These are phyloP conservation scores for Alauda arvensis DNA, from an alignment of 2,797 vertebrate genomes.

Conservation along the genomic window DNA sequence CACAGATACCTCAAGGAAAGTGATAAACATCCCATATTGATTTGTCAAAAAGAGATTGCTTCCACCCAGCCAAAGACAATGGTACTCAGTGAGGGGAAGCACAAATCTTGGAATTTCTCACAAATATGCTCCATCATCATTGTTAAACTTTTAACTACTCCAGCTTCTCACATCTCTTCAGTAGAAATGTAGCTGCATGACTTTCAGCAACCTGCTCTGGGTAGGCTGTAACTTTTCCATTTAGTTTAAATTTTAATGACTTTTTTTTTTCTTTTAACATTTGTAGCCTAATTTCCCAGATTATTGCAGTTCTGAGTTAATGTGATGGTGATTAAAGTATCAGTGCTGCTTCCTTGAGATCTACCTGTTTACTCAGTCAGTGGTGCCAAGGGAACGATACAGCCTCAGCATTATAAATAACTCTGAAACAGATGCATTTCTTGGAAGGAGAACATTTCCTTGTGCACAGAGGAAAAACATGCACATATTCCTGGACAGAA, in stretches of 20 bases:
- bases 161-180: background rate
- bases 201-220: background rate
- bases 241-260: slow-evolving; percentile 18
- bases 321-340: background rate
- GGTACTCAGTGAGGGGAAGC: background rate
- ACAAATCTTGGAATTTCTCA: background rate
- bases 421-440: background rate
- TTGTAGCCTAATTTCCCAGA: background rate
- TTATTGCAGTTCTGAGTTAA: background rate
- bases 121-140: background rate
- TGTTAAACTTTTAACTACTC: background rate
- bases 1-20: background rate
- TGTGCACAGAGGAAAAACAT: background rate
- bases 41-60: background rate
- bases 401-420: background rate
- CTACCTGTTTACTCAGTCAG: slow-evolving; percentile 28
- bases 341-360: background rate
- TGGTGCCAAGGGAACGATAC: background rate
- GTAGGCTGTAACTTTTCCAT: background rate
- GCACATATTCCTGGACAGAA: background rate
- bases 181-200: background rate
- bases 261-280: background rate
- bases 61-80: background rate
- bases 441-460: slow-evolving; percentile 17
- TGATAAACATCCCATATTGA: background rate